A percentile compares a stretch with the other conserved stretches of the same genome.
These are phyloP conservation scores for Acrobasis suavella DNA, from an alignment of 2,888 invertebrate species.

Conservation along the genomic window DNA sequence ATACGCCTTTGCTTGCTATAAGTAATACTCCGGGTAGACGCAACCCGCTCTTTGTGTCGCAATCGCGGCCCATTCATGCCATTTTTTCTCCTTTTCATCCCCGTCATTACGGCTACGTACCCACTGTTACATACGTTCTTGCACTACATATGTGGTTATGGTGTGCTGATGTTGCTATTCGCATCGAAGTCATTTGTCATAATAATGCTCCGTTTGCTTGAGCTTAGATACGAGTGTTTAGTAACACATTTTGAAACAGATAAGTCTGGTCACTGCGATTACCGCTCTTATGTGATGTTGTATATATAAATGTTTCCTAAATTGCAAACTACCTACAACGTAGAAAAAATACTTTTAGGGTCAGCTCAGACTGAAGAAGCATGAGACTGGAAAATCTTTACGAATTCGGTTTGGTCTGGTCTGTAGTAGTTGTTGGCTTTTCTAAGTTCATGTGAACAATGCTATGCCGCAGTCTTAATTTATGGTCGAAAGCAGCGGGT, in stretches of 20 bases:
- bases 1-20: slow-evolving; percentile 23
- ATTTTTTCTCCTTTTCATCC: slow-evolving; percentile 46
- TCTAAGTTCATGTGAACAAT: not conserved
- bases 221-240: too few species aligned
- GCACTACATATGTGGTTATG: not conserved
- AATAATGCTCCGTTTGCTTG: not conserved
- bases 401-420: too few species aligned
- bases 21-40: slow-evolving; percentile 46
- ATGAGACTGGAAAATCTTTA: too few species aligned
- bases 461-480: slow-evolving; percentile 3
- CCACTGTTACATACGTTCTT: not conserved
- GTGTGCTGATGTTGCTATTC: slow-evolving; percentile 7
- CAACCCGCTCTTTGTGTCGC: slow-evolving; percentile 43
- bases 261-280: too few species aligned
- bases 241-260: too few species aligned
- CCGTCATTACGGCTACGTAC: slow-evolving; percentile 18
- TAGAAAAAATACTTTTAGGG: too few species aligned
- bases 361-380: too few species aligned
- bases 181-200: slow-evolving; percentile 1
- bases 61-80: slow-evolving; percentile 54
- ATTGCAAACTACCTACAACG: too few species aligned
- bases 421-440: too few species aligned
- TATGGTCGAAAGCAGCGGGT: slow-evolving; percentile 13
- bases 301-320: too few species aligned
- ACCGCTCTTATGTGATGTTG: too few species aligned